Conservation (phyloP, 2,797 vertebrate genomes). For the Tadarida brasiliensis region DNA sequence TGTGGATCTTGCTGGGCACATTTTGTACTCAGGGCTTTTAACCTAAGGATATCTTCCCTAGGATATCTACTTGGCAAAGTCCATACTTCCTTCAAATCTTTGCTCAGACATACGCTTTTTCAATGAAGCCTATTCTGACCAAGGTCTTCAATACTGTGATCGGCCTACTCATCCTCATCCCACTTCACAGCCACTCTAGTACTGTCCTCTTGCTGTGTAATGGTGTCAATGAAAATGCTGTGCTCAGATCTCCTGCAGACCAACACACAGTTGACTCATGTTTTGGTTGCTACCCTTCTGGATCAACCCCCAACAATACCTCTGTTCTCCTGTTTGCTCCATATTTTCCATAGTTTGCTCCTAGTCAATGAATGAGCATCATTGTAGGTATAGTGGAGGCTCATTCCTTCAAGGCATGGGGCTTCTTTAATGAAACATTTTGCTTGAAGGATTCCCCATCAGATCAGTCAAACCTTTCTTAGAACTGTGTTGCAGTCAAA, state of each 20-base stretch:
- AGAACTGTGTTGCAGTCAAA: background rate
- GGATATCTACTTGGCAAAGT: background rate
- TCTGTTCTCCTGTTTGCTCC: background rate
- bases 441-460: background rate
- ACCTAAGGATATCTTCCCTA: background rate
- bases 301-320: too few relatives aligned
- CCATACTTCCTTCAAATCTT: background rate
- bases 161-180: background rate
- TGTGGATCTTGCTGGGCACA: background rate
- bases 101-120: background rate
- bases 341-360: background rate
- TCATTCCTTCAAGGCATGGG: background rate
- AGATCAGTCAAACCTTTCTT: background rate
- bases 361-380: background rate
- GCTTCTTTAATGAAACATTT: background rate
- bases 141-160: background rate
- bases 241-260: background rate
- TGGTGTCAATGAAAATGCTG: background rate
- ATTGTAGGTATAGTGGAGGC: background rate
- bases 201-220: fast-evolving
- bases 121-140: background rate
- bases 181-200: background rate
- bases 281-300: background rate
- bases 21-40: background rate
- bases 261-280: background rate